Conservation (phyloP, 2,797 vertebrate species). For the Galago senegalensis region DNA sequence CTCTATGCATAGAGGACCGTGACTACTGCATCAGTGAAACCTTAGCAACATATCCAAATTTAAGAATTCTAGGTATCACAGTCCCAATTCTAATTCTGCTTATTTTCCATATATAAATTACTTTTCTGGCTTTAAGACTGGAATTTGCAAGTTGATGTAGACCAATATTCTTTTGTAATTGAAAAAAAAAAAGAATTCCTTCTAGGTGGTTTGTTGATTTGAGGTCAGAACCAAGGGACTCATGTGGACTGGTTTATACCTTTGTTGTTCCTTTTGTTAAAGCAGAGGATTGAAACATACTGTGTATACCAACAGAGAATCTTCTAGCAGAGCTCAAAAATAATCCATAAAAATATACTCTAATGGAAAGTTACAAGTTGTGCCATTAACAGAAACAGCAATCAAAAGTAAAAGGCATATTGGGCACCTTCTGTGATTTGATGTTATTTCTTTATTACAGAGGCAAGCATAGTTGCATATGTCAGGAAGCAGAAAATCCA, state of each 20-base stretch:
- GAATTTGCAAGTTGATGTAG: not conserved
- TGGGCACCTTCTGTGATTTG: not conserved
- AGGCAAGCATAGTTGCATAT: not conserved
- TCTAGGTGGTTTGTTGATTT: not conserved
- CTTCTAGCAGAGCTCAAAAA: not conserved
- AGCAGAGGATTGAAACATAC: not conserved
- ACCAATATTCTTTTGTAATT: not conserved
- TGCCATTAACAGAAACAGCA: not conserved
- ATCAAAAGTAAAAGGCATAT: not conserved
- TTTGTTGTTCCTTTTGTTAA: not conserved
- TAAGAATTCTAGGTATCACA: not conserved
- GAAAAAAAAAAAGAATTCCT: constrained; percentile 38
- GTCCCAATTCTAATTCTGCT: not conserved
- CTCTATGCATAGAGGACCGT: not conserved
- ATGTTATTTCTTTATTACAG: not conserved
- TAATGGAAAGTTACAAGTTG: not conserved
- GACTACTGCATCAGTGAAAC: not conserved
- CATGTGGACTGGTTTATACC: not conserved
- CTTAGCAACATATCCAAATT: not conserved
- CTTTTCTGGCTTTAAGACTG: not conserved
- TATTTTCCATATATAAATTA: constrained; percentile 51
- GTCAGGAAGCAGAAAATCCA: not conserved
- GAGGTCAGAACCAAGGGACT: not conserved
- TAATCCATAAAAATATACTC: not conserved
- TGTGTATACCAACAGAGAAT: not conserved